phyloP scores from a whole-genome alignment of 2,888 invertebrate species.

The Tetragnatha montana region DNA sequence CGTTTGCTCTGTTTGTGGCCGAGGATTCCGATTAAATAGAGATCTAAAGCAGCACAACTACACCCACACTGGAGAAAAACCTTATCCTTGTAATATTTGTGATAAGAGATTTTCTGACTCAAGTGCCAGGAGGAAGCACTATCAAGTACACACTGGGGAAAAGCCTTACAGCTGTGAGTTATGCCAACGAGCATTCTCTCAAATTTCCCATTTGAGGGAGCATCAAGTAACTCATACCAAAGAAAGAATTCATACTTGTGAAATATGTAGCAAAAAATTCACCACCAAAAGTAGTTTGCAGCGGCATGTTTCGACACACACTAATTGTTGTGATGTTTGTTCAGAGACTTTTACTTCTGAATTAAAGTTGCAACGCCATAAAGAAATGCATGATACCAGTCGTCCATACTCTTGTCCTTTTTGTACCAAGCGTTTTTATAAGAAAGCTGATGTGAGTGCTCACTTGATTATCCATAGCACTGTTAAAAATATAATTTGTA shows the following conservation, averaged over 20 bases:
- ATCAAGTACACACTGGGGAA: slow-evolving; percentile 51
- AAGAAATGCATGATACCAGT: slow-evolving; percentile 39
- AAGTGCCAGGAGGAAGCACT: slow-evolving; percentile 60
- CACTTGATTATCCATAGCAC: slow-evolving; percentile 42
- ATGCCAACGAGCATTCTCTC: slow-evolving; percentile 52
- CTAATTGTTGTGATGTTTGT: slow-evolving; percentile 53
- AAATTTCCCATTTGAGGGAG: slow-evolving; percentile 55
- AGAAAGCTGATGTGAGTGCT: slow-evolving; percentile 39
- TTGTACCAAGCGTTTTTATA: slow-evolving; percentile 43
- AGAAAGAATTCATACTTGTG: slow-evolving; percentile 54
- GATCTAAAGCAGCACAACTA: slow-evolving; percentile 58
- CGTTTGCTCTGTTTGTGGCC: slow-evolving; percentile 43
- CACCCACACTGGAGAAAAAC: slow-evolving; percentile 63
- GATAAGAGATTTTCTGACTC: slow-evolving; percentile 52
- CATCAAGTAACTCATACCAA: slow-evolving; percentile 63
- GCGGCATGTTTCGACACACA: slow-evolving; percentile 48
- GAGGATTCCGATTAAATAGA: slow-evolving; percentile 43
- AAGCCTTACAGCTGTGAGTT: slow-evolving; percentile 60
- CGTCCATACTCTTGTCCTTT: slow-evolving; percentile 47
- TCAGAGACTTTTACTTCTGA: slow-evolving; percentile 35
- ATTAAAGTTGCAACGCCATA: slow-evolving; percentile 28
- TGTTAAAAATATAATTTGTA: slow-evolving; percentile 33
- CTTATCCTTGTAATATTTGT: slow-evolving; percentile 59
- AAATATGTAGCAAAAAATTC: slow-evolving; percentile 49
- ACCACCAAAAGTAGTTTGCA: slow-evolving; percentile 63